A percentile compares a stretch with the other conserved stretches of the same genome.
phyloP scores from a whole-genome alignment of 2,888 invertebrate species.

The Tuta absoluta region DNA sequence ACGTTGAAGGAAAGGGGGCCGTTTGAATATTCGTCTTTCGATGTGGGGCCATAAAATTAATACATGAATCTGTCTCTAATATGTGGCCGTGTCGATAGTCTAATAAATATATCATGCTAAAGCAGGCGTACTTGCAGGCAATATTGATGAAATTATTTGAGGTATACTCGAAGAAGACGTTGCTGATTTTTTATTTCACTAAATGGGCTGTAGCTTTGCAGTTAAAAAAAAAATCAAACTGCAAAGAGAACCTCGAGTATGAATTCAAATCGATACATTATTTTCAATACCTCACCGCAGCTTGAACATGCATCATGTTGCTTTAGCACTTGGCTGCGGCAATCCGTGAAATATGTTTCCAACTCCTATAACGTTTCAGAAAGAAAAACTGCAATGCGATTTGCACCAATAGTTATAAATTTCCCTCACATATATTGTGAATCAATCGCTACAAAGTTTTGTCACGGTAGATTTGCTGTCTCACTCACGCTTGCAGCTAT shows the following conservation, averaged over 20 bases:
- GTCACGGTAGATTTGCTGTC: constrained; percentile 15
- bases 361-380: constrained; percentile 7
- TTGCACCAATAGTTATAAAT: constrained; percentile 26
- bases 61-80: no score
- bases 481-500: neutral
- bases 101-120: no score
- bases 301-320: constrained; percentile 14
- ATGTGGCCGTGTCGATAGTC: no score
- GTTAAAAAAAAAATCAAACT: no score
- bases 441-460: constrained; percentile 25
- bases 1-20: constrained; percentile 48
- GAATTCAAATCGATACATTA: constrained; percentile 21
- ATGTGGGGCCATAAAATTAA: constrained; percentile 50
- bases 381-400: constrained; percentile 38
- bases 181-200: no score
- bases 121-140: no score
- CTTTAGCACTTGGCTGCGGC: constrained; percentile 18
- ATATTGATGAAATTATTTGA: no score
- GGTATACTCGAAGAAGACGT: no score
- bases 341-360: constrained; percentile 19
- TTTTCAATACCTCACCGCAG: constrained; percentile 15
- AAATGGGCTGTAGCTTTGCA: no score
- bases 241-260: neutral
- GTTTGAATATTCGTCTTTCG: constrained; percentile 30
- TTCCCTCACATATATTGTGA: constrained; percentile 20